phyloP scores from a whole-genome alignment of 1,140 invertebrate species.

The Temnothorax nylanderi region DNA sequence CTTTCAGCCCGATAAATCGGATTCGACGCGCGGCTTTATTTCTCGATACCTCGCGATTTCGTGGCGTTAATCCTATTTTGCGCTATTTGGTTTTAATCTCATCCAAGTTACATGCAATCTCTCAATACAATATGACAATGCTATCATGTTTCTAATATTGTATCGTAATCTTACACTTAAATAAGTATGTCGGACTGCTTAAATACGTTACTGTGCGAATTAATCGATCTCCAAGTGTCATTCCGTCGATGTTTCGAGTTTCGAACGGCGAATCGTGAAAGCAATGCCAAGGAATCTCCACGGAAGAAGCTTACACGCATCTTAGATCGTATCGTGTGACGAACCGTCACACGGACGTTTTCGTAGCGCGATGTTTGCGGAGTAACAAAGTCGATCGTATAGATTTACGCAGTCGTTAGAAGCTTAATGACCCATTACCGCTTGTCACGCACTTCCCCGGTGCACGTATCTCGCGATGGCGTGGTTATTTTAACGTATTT shows the following conservation, averaged over 20 bases:
- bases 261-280: neutral
- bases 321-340: conserved; percentile 17
- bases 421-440: conserved; percentile 61
- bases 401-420: conserved; percentile 61
- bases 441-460: conserved; percentile 34
- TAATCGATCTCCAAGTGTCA: neutral
- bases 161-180: neutral
- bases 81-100: neutral
- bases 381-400: conserved; percentile 53
- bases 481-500: conserved; percentile 45
- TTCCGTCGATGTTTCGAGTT: neutral
- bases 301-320: neutral
- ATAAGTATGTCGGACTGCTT: neutral
- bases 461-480: neutral
- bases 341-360: conserved; percentile 40
- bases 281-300: neutral
- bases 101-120: neutral
- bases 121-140: neutral
- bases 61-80: conserved; percentile 19
- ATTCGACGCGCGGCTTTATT: conserved; percentile 38
- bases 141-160: neutral
- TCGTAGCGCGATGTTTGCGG: neutral
- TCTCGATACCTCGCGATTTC: neutral
- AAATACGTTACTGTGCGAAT: neutral
- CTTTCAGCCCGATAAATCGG: conserved; percentile 45